Base-by-base conservation (phyloP, 2,797 vertebrate species). In the Alca torda region DNA sequence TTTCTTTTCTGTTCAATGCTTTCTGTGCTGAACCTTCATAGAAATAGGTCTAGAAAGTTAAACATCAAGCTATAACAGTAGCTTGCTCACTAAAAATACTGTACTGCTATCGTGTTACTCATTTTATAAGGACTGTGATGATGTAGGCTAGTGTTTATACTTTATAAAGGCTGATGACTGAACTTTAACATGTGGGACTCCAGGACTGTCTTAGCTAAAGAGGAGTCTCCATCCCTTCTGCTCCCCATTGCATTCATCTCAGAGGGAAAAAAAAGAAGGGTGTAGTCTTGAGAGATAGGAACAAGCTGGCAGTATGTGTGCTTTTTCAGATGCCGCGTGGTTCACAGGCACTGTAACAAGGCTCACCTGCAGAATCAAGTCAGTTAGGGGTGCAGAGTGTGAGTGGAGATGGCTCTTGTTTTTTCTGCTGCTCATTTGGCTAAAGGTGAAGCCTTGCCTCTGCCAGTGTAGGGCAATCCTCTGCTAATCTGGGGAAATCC, bases 401-500 rank as follows among this genome's bases (percentile, higher is more conserved):
- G 15, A 17, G 18, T 73, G 37, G 67, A 85, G 65, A 28, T 76
- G 39, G 54, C 5, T 75, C 41, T 70, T 60, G 10, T 48, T 25
- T 74, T 79, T 91, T 50, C 56, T 72, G 0, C 33, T 73, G 50
- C 37, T 89, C 16, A 16, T 76, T 51, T 94, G 78, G 64, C 30
- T 70, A 43, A 94, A 95, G 93, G 84, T 93, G 91, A 92, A 87
- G 54, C n/a, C 59, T 78, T 65, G 72, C 30, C 76, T 56, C 76
- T 56, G 39, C 50, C 39, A 14, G 53, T 48, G 31, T 54, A 74
- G 92, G 69, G 28, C 76, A 96, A 95, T 92, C 91, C 74, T 87
- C 73, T 79, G 28, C 70, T 95, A 95, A 97, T 89, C 91, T 68
- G 39, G 24, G 67, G 60, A 96, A 95, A 96, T 93, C 89, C 82